Base-by-base conservation (phyloP, 2,113 vertebrate species). In the Romanogobio albipinnatus region DNA sequence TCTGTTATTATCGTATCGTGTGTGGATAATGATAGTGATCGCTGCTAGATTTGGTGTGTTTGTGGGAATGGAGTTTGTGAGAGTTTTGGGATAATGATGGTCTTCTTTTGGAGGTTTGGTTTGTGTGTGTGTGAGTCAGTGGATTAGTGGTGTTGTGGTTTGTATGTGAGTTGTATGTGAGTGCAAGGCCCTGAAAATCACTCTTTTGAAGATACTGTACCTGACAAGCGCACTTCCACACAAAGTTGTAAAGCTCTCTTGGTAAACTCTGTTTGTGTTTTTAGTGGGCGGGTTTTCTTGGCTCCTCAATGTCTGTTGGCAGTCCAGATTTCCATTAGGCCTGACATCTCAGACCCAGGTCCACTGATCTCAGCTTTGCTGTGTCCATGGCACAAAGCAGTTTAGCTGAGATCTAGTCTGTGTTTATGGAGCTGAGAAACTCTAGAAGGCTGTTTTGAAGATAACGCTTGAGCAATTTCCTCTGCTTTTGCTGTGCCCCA, bases 1-100 rank as follows among this genome's bases (percentile, higher is more conserved):
- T 79, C 68, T 76, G 86, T 76, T 84, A 76, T 84, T 58, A 82
- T 74, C 26, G 49, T 58, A 58, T 88, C 0, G 51, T 71, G 17
- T 39, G 61, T 10, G 7, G 11, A 11, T 88, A 78, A 88, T 86
- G 78, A 79, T 75, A 33, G 85, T 88, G 64, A 88, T 88, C 64
- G 24, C 49, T 81, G 56, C 51, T 51, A 61, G 77, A 79, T 43
- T 53, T 84, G 61, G 4, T 73, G 61, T 17, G 58, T 78, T 76
- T 79, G 84, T 47, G 47, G 24, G 81, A 10, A 66, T 14, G 33
- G 26, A 82, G 59, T 70, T 9, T 77, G 45, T 83, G 76, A 84
- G 79, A 74, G 83, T 49, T 9, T 47, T 71, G 43, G 29, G 62
- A 58, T 88, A 78, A 86, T 86, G 82, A 79, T 29, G 10, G 85